Conservation (phyloP, 1,140 invertebrate species). For the Aphis craccivora region DNA sequence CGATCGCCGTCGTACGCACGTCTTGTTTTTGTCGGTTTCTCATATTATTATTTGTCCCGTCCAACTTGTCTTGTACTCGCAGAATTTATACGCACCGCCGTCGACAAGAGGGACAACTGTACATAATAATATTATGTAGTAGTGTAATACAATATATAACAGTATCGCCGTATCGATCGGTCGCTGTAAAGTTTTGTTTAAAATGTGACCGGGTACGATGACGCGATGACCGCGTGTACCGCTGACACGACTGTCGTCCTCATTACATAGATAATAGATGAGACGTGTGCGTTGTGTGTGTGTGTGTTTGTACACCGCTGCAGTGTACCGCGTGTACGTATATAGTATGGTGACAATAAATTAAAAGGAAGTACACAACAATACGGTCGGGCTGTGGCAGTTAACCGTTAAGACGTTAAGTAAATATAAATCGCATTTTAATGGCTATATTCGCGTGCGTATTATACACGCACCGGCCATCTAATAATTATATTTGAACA, state of each 20-base stretch:
- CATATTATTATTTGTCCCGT: not conserved
- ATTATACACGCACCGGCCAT: too few species aligned
- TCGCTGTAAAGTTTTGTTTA: not conserved
- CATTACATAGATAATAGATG: not conserved
- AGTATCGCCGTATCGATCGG: not conserved
- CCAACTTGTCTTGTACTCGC: not conserved
- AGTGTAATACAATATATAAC: not conserved
- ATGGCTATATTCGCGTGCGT: not conserved
- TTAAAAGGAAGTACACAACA: slow-evolving; percentile 8
- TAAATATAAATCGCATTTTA: slow-evolving; percentile 19
- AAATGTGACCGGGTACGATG: not conserved
- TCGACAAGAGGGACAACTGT: not conserved
- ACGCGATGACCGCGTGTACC: not conserved
- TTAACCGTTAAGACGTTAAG: slow-evolving; percentile 11
- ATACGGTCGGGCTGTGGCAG: not conserved
- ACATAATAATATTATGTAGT: not conserved
- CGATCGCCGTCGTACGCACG: too few species aligned
- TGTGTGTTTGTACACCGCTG: not conserved
- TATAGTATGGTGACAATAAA: not conserved
- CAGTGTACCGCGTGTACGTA: not conserved
- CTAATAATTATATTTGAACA: not conserved
- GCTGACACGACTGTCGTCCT: not conserved
- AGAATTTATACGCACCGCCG: not conserved
- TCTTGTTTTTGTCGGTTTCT: not conserved
- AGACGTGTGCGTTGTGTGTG: not conserved